Base-by-base conservation (phyloP, 2,888 invertebrate species). In the Drosophila aldrichi region DNA sequence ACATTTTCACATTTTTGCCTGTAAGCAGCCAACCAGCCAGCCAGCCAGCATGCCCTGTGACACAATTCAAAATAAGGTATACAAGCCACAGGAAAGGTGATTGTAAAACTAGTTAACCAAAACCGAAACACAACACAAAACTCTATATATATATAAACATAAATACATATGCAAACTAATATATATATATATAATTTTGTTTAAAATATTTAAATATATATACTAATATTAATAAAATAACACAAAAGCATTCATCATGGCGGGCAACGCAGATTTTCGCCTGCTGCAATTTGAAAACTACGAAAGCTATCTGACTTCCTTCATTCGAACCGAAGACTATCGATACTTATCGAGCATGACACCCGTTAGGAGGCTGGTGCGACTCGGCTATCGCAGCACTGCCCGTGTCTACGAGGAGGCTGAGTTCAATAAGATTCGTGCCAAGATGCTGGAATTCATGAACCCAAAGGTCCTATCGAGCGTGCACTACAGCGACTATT, bases 1-100 rank as follows among this genome's bases (percentile, higher is more conserved):
- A 81, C 84, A 88, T 84, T 84, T 83, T 73, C 70, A 71, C 71
- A 75, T 73, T 75, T 80, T 78, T 75, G 48, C 69, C 67, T 52
- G 66, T 72, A 65, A 71, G 82, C 73, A 87, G 67, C 64, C 40
- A 52, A n/a, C 55, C 40, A 68, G 59, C 49, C 64, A 63, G 58
- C 34, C 43, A 49, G 14, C 48, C 22, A n/a, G 41, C 20, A 66
- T 79, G 49, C 69, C 57, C 74, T 48, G 49, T 51, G 3, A 25
- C n/a, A 32, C 14, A 12, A 20, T 4, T 46, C 14, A 20, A 29
- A 40, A 48, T 20, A 14, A 49, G 49, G 49, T 20, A 49, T 49
- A 34, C 49, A 29, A 49, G 32, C 2, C 18, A 34, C 49, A n/a
- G 25, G 48, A 12, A 18, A 12, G 10, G 5, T 29, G 10, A 20